A percentile compares a stretch with the other conserved stretches of the same genome.
phyloP scores from a whole-genome alignment of 2,113 vertebrate genomes.

The Oreochromis niloticus region DNA sequence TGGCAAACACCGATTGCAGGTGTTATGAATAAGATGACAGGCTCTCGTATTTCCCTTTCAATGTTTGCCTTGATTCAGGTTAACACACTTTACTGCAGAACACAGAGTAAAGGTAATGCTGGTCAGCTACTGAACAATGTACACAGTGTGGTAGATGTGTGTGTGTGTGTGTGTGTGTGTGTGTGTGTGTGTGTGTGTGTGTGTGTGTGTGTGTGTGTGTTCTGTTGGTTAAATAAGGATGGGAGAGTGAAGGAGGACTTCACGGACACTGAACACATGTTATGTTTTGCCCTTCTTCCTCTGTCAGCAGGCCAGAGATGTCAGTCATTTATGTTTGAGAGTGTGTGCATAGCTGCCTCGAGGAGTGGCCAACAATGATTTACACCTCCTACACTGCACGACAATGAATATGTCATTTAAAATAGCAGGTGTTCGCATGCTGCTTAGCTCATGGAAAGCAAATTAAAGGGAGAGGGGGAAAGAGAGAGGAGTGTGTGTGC shows the following conservation, averaged over 20 bases:
- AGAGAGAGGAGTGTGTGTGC: slow-evolving; percentile 16
- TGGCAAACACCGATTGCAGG: neutral
- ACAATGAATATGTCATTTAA: slow-evolving; percentile 63
- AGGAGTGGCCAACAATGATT: slow-evolving; percentile 40
- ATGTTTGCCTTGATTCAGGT: neutral
- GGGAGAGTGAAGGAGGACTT: slow-evolving; percentile 52
- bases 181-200: slow-evolving; percentile 1
- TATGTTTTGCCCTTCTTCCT: slow-evolving; percentile 45
- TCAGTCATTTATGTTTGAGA: slow-evolving; percentile 37
- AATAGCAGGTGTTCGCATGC: slow-evolving; percentile 67
- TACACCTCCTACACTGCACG: slow-evolving; percentile 46
- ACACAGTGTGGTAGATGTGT: neutral
- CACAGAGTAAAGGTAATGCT: neutral
- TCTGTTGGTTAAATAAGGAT: slow-evolving; percentile 37
- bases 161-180: slow-evolving; percentile 1
- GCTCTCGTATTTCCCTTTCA: neutral
- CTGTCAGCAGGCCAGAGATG: slow-evolving; percentile 3
- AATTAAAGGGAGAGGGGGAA: slow-evolving; percentile 33
- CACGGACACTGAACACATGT: slow-evolving; percentile 56
- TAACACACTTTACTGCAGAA: neutral
- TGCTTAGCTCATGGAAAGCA: slow-evolving; percentile 62
- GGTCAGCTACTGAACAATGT: neutral
- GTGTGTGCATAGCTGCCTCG: neutral
- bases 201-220: neutral
- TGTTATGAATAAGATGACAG: neutral